Base-by-base conservation (phyloP, 2,888 invertebrate species). In the Spisula solida region DNA sequence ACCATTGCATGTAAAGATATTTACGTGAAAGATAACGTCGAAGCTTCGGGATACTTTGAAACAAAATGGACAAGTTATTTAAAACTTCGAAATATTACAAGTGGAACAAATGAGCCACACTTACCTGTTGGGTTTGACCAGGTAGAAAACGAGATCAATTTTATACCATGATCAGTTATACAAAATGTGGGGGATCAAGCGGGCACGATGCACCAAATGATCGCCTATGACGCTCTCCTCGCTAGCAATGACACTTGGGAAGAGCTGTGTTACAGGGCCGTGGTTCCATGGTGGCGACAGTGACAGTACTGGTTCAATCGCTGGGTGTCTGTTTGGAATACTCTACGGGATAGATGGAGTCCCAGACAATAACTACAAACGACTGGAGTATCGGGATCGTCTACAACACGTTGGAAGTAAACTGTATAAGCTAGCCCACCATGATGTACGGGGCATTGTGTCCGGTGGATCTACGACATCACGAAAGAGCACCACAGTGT, bases 201-300 rank as follows among this genome's bases (percentile, higher is more conserved):
- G 96, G 96, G 10, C 96, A 96, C 90, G 96, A 96, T 93, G 95
- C 96, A 18, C 95, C 96, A 16, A n/a, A 96, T 96, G 94, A 96
- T 96, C 75, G 96, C 96, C 94, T 96, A 91, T 90, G 96, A 96
- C 92, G 95, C 96, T 18, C 78, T 95, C 34, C 93, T 96, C 47
- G 93, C 93, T 14, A 90, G 95, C 8, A 92, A 93, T 6, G 91
- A 90, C 34, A 88, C 93, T 79, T 96, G 96, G 96, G 66, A 89
- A 66, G 95, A 96, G 85, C 90, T 96, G 14, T 95, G 95, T 82
- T 91, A 93, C 56, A 91, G 95, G 81, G 94, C 94, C 4, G 94
- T 96, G 93, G n/a, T 95, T 96, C 66, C 96, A 96, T 91, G 93
- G 94, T 10, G 96, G 96, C 0, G 96, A 96, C 91, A 96, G 94